These are phyloP conservation scores for Hippocampus abdominalis DNA, from an alignment of 2,113 vertebrate genomes.

Conservation along the genomic window DNA sequence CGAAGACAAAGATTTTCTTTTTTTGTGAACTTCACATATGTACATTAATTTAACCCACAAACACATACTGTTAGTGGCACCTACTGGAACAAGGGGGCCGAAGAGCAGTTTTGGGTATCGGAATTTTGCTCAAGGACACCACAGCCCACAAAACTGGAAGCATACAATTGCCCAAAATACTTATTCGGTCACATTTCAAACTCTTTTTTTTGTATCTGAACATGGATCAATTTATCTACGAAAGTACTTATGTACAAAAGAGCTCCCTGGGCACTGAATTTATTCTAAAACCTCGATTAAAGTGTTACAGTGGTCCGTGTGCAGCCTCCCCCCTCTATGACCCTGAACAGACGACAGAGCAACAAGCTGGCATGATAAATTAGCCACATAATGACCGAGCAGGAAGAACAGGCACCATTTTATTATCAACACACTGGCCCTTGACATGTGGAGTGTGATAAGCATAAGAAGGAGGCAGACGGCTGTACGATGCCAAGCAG, in stretches of 20 bases:
- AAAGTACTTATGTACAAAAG: slow-evolving; percentile 4
- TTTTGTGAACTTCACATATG: too few species aligned
- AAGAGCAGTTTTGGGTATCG: too few species aligned
- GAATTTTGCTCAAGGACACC: too few species aligned
- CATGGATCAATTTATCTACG: neutral
- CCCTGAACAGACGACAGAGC: slow-evolving; percentile 38
- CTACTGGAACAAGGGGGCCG: too few species aligned
- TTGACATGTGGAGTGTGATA: slow-evolving; percentile 58
- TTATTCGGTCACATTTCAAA: too few species aligned
- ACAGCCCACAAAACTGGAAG: too few species aligned
- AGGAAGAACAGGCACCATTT: slow-evolving; percentile 55
- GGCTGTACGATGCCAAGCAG: slow-evolving; percentile 26
- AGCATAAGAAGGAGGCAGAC: slow-evolving; percentile 45
- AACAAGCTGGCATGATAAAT: slow-evolving; percentile 53
- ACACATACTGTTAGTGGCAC: too few species aligned
- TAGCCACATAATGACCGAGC: slow-evolving; percentile 52
- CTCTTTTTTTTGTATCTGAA: too few species aligned
- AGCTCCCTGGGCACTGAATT: slow-evolving; percentile 5
- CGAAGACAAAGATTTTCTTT: too few species aligned
- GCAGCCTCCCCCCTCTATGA: slow-evolving; percentile 16
- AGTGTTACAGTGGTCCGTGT: neutral
- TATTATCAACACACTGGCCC: slow-evolving; percentile 44
- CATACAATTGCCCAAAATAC: too few species aligned
- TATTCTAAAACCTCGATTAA: slow-evolving; percentile 37
- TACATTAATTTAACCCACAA: too few species aligned